Percentiles rank a stretch among this genome's conserved stretches.
Evolutionary conservation across 2,888 invertebrate genomes (phyloP).

Genomic region (Andrena camellia): DNA sequence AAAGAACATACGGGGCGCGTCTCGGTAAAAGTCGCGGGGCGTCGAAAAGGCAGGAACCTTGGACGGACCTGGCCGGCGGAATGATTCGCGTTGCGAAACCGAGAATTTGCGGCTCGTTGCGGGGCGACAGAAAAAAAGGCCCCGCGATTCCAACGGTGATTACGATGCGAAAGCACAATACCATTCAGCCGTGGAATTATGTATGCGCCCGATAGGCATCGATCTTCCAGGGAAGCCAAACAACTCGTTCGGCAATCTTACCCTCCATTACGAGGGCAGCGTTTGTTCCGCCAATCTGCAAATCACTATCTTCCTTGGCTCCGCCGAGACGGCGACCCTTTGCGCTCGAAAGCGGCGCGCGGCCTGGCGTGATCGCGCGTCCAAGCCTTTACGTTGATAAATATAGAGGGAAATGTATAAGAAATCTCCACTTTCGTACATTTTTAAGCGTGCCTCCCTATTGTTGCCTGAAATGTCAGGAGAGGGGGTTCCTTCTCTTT

Average conservation of each 20-base stretch:
- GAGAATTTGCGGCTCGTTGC: slow-evolving; percentile 17
- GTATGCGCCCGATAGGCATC: slow-evolving; percentile 45
- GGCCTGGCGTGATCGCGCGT: slow-evolving; percentile 35
- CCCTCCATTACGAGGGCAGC: slow-evolving; percentile 59
- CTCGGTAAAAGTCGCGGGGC: slow-evolving; percentile 7
- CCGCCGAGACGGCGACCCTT: slow-evolving; percentile 50
- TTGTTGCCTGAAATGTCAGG: neutral
- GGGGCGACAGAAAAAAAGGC: slow-evolving; percentile 7
- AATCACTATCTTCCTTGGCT: slow-evolving; percentile 63
- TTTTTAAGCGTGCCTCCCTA: neutral
- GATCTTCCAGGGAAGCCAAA: slow-evolving; percentile 39
- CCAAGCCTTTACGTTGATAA: slow-evolving; percentile 31
- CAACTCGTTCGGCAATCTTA: slow-evolving; percentile 57
- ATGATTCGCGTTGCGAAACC: slow-evolving; percentile 21
- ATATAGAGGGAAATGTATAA: slow-evolving; percentile 23
- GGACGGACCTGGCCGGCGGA: slow-evolving; percentile 2
- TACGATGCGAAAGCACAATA: slow-evolving; percentile 26
- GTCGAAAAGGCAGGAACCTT: slow-evolving; percentile 22
- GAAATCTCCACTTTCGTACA: slow-evolving; percentile 13
- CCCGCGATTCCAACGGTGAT: slow-evolving; percentile 20
- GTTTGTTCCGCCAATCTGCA: slow-evolving; percentile 54
- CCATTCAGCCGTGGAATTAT: slow-evolving; percentile 31
- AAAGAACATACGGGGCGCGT: neutral
- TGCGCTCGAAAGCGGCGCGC: slow-evolving; percentile 38
- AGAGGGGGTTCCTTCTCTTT: neutral